A percentile compares a stretch with the other conserved stretches of the same genome.
phyloP scores from a whole-genome alignment of 2,113 vertebrate species.

The Aptenodytes forsteri region DNA sequence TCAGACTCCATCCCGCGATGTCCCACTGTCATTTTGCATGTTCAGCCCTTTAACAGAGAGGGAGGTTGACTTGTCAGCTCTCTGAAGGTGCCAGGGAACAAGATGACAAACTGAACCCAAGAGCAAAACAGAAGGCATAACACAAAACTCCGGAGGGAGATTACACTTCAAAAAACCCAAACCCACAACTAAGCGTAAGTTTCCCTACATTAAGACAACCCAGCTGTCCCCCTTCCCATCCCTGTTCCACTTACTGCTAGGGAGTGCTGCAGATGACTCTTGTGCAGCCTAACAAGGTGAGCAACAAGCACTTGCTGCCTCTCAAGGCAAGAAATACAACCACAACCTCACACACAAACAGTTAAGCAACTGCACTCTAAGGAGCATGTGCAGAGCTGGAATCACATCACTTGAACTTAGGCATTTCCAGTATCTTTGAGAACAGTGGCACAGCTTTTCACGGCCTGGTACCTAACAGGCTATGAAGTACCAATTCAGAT shows the following conservation, averaged over 20 bases:
- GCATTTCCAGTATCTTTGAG: background rate
- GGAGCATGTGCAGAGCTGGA: background rate
- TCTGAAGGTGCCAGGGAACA: background rate
- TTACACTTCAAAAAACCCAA: background rate
- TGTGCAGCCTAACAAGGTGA: background rate
- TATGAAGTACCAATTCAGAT: background rate
- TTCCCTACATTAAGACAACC: background rate
- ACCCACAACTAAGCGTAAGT: background rate
- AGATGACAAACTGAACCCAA: background rate
- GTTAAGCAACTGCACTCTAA: background rate
- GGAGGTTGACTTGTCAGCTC: background rate
- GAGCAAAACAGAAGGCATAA: background rate
- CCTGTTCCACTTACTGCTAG: background rate
- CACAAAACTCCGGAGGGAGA: background rate
- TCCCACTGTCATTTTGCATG: rapidly evolving
- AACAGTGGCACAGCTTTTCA: background rate
- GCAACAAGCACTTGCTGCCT: background rate
- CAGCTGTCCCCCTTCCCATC: background rate
- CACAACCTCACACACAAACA: background rate
- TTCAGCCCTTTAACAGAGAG: background rate
- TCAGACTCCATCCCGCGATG: background rate
- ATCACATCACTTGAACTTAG: background rate
- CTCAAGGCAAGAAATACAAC: background rate
- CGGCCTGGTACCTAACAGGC: background rate
- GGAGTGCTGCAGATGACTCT: background rate